Base-by-base conservation (phyloP, 1,140 invertebrate species). In the Bombus huntii region DNA sequence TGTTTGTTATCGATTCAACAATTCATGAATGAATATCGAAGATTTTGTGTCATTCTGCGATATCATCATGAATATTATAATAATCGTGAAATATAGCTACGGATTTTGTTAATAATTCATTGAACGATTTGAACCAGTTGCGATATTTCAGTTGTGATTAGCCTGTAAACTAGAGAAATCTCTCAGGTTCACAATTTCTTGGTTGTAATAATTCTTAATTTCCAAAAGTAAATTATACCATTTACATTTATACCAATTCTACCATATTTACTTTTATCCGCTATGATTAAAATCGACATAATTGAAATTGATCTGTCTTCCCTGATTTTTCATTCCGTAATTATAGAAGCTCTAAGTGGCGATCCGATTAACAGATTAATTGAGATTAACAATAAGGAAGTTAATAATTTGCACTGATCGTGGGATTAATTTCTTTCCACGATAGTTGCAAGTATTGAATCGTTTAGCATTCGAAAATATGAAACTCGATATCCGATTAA, bases 401-500 rank as follows among this genome's bases (percentile, higher is more conserved):
- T 31, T 65, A n/a, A n/a, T 65, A 65, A 65, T 8, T 18, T 31
- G 28, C 22, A 70, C 34, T 4, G 37, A 22, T 70, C 25, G 37
- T 39, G 2, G 9, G 34, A 22, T 34, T 39, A 3, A 4, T 57
- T 37, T 22, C 53, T 47, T 28, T 8, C 47, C 5, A 22, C 8
- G 5, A 53, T 53, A 53, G 18, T 53, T n/a, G n/a, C 28, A 68
- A 15, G 34, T 37, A 4, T 8, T n/a, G 6, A 1, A 25, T 18
- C 15, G 22, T 34, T 15, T 42, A 28, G 13, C 34, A 39, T 22
- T 57, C 3, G 34, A 10, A 66, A 44, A 70, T n/a, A 42, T 39
- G 74, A 57, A 78, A 92, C 91, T 91, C 92, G 90, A 89, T 92
- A 92, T 92, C 91, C 86, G 83, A 89, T 91, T 88, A 92, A 93